These are phyloP conservation scores for Blennius ocellaris DNA, from an alignment of 2,113 vertebrate genomes.

Conservation along the genomic window DNA sequence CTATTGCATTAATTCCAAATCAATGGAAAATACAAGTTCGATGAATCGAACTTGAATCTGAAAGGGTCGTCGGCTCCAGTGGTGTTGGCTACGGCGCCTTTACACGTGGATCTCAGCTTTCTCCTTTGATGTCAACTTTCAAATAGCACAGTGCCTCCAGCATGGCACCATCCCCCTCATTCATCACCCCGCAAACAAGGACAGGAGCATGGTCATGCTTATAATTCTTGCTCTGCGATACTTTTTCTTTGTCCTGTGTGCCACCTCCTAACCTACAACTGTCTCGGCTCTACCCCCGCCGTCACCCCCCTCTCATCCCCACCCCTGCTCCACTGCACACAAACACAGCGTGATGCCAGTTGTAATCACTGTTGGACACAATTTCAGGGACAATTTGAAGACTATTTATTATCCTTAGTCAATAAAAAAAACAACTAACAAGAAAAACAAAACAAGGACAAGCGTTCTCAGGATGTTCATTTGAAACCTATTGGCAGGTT, in stretches of 20 bases:
- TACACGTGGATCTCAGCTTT: constrained; percentile 13
- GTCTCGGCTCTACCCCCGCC: constrained; percentile 39
- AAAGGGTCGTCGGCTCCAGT: too few species aligned
- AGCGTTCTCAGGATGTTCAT: constrained; percentile 77
- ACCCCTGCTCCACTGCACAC: constrained; percentile 84
- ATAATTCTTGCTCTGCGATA: constrained; percentile 55
- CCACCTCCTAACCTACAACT: constrained; percentile 65
- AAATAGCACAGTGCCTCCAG: constrained; percentile 64
- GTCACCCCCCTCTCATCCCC: constrained; percentile 50
- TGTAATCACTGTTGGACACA: constrained; percentile 99
- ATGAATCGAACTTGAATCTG: too few species aligned
- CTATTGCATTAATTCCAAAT: too few species aligned
- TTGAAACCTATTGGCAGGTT: constrained; percentile 77
- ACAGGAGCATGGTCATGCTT: constrained; percentile 64
- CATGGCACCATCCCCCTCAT: constrained; percentile 43
- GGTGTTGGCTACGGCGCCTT: neutral
- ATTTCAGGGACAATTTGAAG: constrained; percentile 99
- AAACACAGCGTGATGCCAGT: constrained; percentile 94
- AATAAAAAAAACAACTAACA: constrained; percentile 81
- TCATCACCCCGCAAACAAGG: constrained; percentile 73
- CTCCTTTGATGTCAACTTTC: constrained; percentile 66
- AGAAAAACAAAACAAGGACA: constrained; percentile 42
- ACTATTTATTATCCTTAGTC: constrained; percentile 99
- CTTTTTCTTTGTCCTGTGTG: constrained; percentile 58
- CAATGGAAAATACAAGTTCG: too few species aligned